Conservation (phyloP, 2,888 invertebrate genomes). For the Drosophila demipolita region DNA sequence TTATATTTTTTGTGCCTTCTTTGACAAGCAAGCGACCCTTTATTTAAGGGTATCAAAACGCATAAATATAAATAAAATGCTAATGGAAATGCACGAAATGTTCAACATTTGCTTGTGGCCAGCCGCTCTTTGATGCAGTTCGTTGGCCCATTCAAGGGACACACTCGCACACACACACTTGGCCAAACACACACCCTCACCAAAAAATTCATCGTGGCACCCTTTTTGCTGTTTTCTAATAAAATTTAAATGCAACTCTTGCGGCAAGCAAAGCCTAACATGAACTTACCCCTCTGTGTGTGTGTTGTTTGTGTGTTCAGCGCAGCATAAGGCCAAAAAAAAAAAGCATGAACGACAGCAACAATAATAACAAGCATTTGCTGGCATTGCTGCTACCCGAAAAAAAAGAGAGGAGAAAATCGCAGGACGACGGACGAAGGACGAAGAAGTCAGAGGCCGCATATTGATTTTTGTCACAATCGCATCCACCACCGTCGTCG, state of each 20-base stretch:
- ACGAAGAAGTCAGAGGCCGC: slow-evolving; percentile 21
- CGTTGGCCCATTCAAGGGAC: slow-evolving; percentile 43
- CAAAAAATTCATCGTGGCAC: slow-evolving; percentile 15
- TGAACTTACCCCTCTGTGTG: slow-evolving; percentile 32
- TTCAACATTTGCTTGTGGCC: slow-evolving; percentile 61
- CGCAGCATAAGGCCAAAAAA: slow-evolving; percentile 49
- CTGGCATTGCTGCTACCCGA: slow-evolving; percentile 28
- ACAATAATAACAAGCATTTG: slow-evolving; percentile 36
- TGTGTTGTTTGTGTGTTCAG: slow-evolving; percentile 35
- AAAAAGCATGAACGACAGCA: slow-evolving; percentile 20
- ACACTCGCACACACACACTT: slow-evolving; percentile 12
- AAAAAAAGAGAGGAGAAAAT: slow-evolving; percentile 8
- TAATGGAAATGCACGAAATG: slow-evolving; percentile 42
- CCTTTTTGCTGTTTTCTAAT: slow-evolving; percentile 61
- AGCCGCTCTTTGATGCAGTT: slow-evolving; percentile 66
- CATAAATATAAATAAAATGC: slow-evolving; percentile 42
- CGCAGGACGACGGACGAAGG: slow-evolving; percentile 9
- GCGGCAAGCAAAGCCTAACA: slow-evolving; percentile 45
- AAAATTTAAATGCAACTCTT: slow-evolving; percentile 78
- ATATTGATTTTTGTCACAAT: slow-evolving; percentile 67
- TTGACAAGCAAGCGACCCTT: not conserved
- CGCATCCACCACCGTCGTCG: slow-evolving; percentile 57
- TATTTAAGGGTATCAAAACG: slow-evolving; percentile 20
- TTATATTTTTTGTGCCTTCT: not conserved
- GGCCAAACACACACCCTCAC: slow-evolving; percentile 22